Evolutionary conservation across 2,888 invertebrate species (phyloP), one percentile per base, ranked within the genome.

Genomic region (Trilocha varians): DNA sequence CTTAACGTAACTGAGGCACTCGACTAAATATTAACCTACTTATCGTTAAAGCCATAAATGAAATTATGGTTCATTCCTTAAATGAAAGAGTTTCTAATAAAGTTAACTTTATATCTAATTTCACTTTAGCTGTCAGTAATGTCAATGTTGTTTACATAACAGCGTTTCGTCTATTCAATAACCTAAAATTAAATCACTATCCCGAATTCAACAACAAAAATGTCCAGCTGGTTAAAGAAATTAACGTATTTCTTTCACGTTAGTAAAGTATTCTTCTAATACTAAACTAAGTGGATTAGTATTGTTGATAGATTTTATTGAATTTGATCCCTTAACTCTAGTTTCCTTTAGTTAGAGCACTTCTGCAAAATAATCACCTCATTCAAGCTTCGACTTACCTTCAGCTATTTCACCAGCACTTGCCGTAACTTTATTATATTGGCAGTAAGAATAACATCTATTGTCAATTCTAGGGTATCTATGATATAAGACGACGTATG

Each of bases 401-500:
- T 62, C n/a, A 48, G 64, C 65, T 65, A 52, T 33, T 43, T 38
- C 35, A 42, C 37, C 33, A 46, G 39, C 48, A 52, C 49, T 52
- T 47, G n/a, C 40, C 47, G 50, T 61, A 53, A 55, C 63, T 59
- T 59, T 56, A 25, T 9, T 11, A 25, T 25, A 9, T 25, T 5
- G 25, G 11, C 25, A 25, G 6, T 25, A 41, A 59, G 51, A 60
- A 57, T 77, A 74, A 76, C 71, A 56, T 64, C 55, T 68, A 55
- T 65, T 78, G 64, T 74, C 78, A 78, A 83, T 88, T 88, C 78
- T 89, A 90, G 90, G 90, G 88, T 70, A 82, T 90, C 75, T 90
- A 88, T 88, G 87, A 88, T 70, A 90, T 89, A 79, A 87, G 87
- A 82, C 88, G 91, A 85, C 88, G 90, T 62, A 88, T 89, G 84